Base-by-base conservation (phyloP, 1,140 invertebrate species). In the Papilio xuthus region DNA sequence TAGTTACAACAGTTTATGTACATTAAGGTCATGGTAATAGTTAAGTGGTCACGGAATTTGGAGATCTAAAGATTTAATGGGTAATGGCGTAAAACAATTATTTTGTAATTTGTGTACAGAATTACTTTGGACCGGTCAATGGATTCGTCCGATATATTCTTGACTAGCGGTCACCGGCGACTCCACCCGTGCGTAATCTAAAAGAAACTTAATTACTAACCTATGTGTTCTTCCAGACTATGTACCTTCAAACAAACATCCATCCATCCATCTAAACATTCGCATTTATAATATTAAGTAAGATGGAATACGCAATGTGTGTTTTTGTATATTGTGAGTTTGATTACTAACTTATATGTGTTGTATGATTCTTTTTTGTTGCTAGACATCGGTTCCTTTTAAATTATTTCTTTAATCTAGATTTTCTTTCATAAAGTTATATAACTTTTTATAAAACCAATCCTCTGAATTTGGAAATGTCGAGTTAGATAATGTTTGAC, bases 61-160 rank as follows among this genome's bases (percentile, higher is more conserved):
- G 60, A 67, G 26, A 32, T 28, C 60, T 32, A 67, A n/a, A n/a
- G 10, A 67, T 67, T 28, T 28, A 32, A 67, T 67, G 26, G 2
- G 60, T 67, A 50, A 18, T 50, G 4, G 56, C 23, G 23, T 23
- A 26, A 28, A 28, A 18, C 60, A 67, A 67, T 67, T 67, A 67
- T 67, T 67, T 67, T 28, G 60, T 67, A 32, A 67, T 67, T 67
- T 67, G 60, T 28, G 26, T 13, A 67, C 60, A 23, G 26, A 67
- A 28, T 67, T 67, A 67, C 12, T 28, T 63, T 67, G 56, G 23
- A 26, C 23, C 23, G 20, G 9, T 26, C 23, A 60, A 60, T 23
- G 10, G 9, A 56, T 9, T 60, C 23, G 20, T 10, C 8, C 15
- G n/a, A n/a, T n/a, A n/a, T n/a, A n/a, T n/a, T n/a, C n/a, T n/a